Evolutionary conservation across 1,140 invertebrate species (phyloP).

Genomic region (Drosophila yakuba): DNA sequence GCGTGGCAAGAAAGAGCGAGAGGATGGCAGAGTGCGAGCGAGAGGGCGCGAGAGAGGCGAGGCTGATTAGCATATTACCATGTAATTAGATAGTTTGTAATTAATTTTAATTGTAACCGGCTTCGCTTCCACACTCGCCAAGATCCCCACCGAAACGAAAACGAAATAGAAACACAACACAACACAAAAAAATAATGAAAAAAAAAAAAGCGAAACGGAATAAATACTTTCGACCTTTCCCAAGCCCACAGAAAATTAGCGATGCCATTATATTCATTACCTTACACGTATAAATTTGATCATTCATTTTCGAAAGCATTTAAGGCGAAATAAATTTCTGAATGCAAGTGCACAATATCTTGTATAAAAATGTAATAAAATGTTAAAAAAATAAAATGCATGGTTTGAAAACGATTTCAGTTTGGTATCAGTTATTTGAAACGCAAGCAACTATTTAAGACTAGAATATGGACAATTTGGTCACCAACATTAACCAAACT

Average conservation of each 20-base stretch:
- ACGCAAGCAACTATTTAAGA: too few relatives aligned
- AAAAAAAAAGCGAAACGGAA: background rate
- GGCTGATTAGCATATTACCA: slow-evolving; percentile 74
- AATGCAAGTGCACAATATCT: too few relatives aligned
- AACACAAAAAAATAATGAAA: background rate
- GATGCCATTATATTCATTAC: background rate
- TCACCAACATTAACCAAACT: background rate
- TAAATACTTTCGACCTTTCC: slow-evolving; percentile 53
- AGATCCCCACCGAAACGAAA: slow-evolving; percentile 12
- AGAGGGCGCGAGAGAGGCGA: slow-evolving; percentile 14
- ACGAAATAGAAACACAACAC: slow-evolving; percentile 16
- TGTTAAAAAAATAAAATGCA: too few relatives aligned
- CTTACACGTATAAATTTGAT: background rate
- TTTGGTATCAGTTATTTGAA: too few relatives aligned
- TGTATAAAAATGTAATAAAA: too few relatives aligned
- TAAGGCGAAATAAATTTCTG: too few relatives aligned
- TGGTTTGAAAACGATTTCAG: too few relatives aligned
- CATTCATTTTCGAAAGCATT: background rate
- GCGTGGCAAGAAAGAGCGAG: slow-evolving; percentile 47
- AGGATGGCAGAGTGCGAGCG: slow-evolving; percentile 2
- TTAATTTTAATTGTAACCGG: slow-evolving; percentile 70
- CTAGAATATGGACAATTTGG: too few relatives aligned
- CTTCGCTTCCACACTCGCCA: slow-evolving; percentile 32
- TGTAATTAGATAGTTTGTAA: slow-evolving; percentile 76
- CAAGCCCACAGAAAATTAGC: slow-evolving; percentile 25